Base-by-base conservation (phyloP, 1,140 invertebrate species). In the Daktulosphaira vitifoliae region DNA sequence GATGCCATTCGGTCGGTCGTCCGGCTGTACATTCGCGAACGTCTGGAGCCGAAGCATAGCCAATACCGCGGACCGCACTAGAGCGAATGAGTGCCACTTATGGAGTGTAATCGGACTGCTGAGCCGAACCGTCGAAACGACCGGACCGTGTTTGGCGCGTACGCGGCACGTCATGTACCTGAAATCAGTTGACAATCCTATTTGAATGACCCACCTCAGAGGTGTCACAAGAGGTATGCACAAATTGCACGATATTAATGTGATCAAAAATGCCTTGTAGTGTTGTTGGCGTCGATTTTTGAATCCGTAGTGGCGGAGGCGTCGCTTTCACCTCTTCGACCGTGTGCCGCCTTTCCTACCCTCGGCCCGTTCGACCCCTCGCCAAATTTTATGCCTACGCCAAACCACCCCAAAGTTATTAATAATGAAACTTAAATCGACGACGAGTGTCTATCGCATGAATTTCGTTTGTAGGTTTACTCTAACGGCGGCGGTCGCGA, bases 121-220 rank as follows among this genome's bases (percentile, higher is more conserved):
- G 16, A 39, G 23, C 56, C 23, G 29, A 38, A 39, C 25, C 18
- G 18, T 48, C 42, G 16, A 33, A 5, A 11, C 29, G 29, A 33
- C 56, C 42, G 23, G 39, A 16, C 56, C 56, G 56, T 62, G 56
- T 48, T 38, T 62, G 46, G 39, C 42, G 46, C 56, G 56, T 62
- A 62, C 42, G 56, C 56, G 42, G 56, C 56, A 33, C 42, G 56
- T 48, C 42, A 62, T 62, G 56, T 62, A 62, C 56, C 56, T 62
- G 56, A 62, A 48, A 62, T 62, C 56, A 62, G 56, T 62, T 62
- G 56, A 62, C 56, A 62, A 62, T 62, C 56, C 56, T 29, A 62
- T 62, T 18, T 62, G 56, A 62, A 62, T 62, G 56, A 48, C 46
- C 56, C 56, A 62, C 23, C n/a, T 38, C 56, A 62, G 56, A 38